Evolutionary conservation across 2,113 vertebrate species (phyloP), one percentile per base, ranked within the genome.

Genomic region (Suncus etruscus): DNA sequence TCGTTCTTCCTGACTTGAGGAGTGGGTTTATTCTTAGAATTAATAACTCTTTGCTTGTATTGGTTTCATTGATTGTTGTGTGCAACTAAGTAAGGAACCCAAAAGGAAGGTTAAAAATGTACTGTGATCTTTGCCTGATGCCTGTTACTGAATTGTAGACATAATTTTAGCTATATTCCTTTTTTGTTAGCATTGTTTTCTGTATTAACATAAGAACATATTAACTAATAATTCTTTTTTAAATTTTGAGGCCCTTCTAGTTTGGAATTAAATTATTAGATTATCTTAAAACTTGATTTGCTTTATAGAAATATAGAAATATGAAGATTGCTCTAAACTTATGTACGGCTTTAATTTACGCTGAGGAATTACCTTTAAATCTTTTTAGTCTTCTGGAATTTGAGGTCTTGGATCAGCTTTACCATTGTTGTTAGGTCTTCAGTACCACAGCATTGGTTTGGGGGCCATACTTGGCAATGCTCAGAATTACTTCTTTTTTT

Each of bases 231-330:
- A 68, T 29, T 69, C 82, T 2, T 1, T 58, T 79, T 86, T n/a
- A 70, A 58, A 83, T 22, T 93, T 94, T 25, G 22, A 22, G 18
- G 25, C 9, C 15, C 25, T 82, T 31, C 72, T 32, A 80, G 24
- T 80, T 68, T 68, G 22, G 84, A 58, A 45, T 76, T 27, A 47
- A 58, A 45, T 76, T 27, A 47, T 77, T 54, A 79, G 4, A 2
- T 25, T 63, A 45, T 69, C 69, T 81, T 66, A 80, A 8, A 79
- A 31, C 14, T 66, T 69, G 32, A 48, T 25, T 78, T 87, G 32
- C 47, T 89, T 77, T 77, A 81, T 39, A 39, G 39, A 39, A 39
- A 68, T 82, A 65, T 20, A 76, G 58, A 92, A n/a, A 69, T 39
- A 87, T 50, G 65, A 74, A 75, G 9, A 85, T 75, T 86, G 20